Percentiles rank a stretch among this genome's conserved stretches.
Conservation (phyloP, 2,888 invertebrate species). For the Limnephilus lunatus region DNA sequence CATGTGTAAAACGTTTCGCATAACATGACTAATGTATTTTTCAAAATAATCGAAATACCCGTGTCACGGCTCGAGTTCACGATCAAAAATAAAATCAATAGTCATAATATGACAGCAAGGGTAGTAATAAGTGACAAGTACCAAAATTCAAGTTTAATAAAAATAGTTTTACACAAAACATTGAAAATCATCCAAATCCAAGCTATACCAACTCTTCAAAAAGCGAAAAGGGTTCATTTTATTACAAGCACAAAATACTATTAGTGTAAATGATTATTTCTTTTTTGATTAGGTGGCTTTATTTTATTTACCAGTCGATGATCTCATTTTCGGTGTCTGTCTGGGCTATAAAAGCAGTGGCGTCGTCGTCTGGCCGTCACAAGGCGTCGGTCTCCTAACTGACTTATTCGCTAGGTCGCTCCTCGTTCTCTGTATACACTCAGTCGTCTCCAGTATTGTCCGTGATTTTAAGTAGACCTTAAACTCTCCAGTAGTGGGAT, state of each 20-base stretch:
- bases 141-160: neutral
- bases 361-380: conserved; percentile 35
- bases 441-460: neutral
- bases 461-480: conserved; percentile 28
- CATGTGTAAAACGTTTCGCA: neutral
- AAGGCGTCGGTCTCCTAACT: conserved; percentile 65
- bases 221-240: neutral
- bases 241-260: neutral
- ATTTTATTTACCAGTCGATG: neutral
- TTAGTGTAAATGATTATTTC: neutral
- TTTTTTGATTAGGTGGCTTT: conserved; percentile 7
- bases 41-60: neutral
- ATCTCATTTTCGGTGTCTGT: neutral
- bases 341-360: conserved; percentile 39
- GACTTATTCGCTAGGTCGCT: conserved; percentile 70
- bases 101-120: neutral
- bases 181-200: neutral
- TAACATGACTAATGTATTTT: neutral
- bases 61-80: neutral
- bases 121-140: neutral
- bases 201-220: neutral
- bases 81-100: neutral
- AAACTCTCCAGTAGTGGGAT: conserved; percentile 43
- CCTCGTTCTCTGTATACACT: neutral
- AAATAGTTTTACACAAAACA: neutral